Percentiles rank a stretch among this genome's conserved stretches.
Evolutionary conservation across 2,797 vertebrate genomes (phyloP).

Genomic region (Rhynchonycteris naso): DNA sequence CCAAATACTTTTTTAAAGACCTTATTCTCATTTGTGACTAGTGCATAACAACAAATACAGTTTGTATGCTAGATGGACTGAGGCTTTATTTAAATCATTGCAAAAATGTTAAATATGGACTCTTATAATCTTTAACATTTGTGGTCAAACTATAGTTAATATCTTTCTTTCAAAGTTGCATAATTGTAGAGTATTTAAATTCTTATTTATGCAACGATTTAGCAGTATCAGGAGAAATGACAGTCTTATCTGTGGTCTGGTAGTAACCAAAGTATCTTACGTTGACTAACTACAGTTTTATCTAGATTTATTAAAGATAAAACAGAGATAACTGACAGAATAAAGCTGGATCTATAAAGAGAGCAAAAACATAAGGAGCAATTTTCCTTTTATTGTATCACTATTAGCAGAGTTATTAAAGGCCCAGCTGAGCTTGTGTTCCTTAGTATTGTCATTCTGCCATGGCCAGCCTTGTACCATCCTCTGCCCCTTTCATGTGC

Average conservation of each 20-base stretch:
- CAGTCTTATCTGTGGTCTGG: slow-evolving; percentile 60
- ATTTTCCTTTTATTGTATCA: slow-evolving; percentile 42
- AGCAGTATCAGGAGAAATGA: background rate
- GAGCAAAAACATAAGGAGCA: slow-evolving; percentile 40
- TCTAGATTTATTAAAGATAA: slow-evolving; percentile 62
- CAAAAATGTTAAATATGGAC: background rate
- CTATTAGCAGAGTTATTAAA: slow-evolving; percentile 54
- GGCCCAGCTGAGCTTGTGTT: background rate
- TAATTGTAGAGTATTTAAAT: background rate
- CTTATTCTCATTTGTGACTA: background rate
- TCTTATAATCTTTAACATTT: background rate
- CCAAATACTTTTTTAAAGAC: background rate
- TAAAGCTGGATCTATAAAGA: slow-evolving; percentile 66
- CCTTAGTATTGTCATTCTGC: background rate
- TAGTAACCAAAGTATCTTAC: slow-evolving; percentile 30
- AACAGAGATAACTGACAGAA: slow-evolving; percentile 57
- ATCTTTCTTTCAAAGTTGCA: background rate
- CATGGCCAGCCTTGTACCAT: background rate
- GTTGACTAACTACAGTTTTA: slow-evolving; percentile 51
- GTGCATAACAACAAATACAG: background rate
- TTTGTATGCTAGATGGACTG: background rate
- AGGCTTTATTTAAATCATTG: background rate
- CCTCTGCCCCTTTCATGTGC: background rate
- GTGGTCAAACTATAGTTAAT: background rate
- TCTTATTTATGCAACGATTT: background rate